These are phyloP conservation scores for Acronicta leporina DNA, from an alignment of 2,888 invertebrate species.

Conservation along the genomic window DNA sequence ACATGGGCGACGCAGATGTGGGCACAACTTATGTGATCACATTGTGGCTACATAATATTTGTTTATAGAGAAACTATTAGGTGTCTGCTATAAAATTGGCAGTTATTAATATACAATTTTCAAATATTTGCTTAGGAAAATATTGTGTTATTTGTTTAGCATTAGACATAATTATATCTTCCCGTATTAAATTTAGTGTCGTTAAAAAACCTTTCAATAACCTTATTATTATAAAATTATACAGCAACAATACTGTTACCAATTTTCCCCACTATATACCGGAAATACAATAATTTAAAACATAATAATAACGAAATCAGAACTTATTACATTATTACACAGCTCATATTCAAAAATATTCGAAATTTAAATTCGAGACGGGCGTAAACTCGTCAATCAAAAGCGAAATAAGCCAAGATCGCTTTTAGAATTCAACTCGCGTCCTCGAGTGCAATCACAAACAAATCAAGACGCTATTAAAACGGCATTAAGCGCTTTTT, in stretches of 20 bases:
- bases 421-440: slow-evolving; percentile 66
- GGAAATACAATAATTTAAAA: slow-evolving; percentile 28
- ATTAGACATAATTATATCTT: too few relatives aligned
- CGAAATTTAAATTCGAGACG: slow-evolving; percentile 62
- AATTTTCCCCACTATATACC: slow-evolving; percentile 27
- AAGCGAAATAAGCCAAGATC: slow-evolving; percentile 65
- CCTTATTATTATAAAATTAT: too few relatives aligned
- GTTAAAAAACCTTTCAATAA: too few relatives aligned
- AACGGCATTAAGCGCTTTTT: slow-evolving; percentile 77
- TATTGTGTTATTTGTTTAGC: too few relatives aligned
- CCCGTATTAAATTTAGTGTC: too few relatives aligned
- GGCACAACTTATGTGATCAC: slow-evolving; percentile 60
- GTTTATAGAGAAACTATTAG: slow-evolving; percentile 1
- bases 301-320: slow-evolving; percentile 19
- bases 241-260: slow-evolving; percentile 15
- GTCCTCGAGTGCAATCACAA: slow-evolving; percentile 79
- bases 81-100: neutral
- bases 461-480: slow-evolving; percentile 83
- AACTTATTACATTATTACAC: slow-evolving; percentile 41
- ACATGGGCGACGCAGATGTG: slow-evolving; percentile 66
- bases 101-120: neutral
- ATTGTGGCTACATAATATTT: slow-evolving; percentile 11
- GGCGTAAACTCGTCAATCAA: slow-evolving; percentile 73
- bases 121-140: too few relatives aligned
- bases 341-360: slow-evolving; percentile 53